Conservation (phyloP, 2,113 vertebrate species). For the Petroica traversi region DNA sequence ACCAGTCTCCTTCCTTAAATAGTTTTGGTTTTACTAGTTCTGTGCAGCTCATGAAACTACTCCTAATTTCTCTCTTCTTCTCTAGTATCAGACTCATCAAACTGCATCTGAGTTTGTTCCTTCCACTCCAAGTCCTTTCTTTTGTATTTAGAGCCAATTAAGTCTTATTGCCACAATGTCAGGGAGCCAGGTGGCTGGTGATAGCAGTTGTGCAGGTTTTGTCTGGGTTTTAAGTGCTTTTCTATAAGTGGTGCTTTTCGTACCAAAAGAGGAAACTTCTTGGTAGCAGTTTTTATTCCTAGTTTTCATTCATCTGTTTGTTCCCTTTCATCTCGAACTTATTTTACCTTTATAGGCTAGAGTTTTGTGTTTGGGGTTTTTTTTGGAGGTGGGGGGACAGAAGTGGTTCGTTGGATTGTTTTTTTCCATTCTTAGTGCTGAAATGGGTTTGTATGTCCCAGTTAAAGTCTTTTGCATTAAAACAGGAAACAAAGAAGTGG, state of each 20-base stretch:
- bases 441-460: not conserved
- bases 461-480: not conserved
- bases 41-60: not conserved
- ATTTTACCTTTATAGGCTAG: not conserved
- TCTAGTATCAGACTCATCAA: not conserved
- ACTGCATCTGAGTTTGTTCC: not conserved
- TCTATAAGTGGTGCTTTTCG: not conserved
- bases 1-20: not conserved
- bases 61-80: not conserved
- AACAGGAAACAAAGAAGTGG: not conserved
- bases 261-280: not conserved
- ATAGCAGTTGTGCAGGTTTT: not conserved
- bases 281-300: not conserved
- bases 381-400: accelerated
- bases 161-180: not conserved
- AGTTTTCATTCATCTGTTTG: not conserved
- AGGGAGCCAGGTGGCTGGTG: not conserved
- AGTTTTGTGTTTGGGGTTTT: not conserved
- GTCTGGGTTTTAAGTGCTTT: not conserved
- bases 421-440: not conserved
- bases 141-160: not conserved
- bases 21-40: not conserved
- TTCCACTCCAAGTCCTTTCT: not conserved
- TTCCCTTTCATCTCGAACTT: not conserved
- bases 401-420: not conserved